Conservation (phyloP, 2,797 vertebrate species). For the Sebastolobus alascanus region DNA sequence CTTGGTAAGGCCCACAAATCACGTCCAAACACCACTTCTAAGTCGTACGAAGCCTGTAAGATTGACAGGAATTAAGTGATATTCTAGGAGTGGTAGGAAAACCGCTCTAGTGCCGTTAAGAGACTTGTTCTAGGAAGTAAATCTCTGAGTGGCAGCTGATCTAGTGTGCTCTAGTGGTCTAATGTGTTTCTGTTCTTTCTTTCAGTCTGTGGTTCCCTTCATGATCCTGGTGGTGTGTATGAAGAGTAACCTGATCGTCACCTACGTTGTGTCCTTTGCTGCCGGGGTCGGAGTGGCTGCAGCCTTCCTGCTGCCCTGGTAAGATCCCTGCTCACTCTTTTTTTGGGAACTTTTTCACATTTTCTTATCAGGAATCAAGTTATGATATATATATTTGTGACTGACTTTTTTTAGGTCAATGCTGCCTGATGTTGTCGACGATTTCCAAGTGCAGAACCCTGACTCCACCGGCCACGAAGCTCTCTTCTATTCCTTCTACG, state of each 20-base stretch:
- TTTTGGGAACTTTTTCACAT: rapidly evolving
- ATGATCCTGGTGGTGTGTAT: slow-evolving; percentile 89
- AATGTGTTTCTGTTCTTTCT: slow-evolving; percentile 15
- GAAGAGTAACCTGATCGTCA: slow-evolving; percentile 89
- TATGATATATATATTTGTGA: not conserved
- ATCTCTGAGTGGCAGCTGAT: not conserved
- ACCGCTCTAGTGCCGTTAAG: not conserved
- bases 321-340: slow-evolving; percentile 46
- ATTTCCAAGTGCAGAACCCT: slow-evolving; percentile 94
- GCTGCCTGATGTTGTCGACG: slow-evolving; percentile 95
- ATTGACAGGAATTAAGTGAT: slow-evolving; percentile 8
- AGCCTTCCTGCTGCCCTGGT: slow-evolving; percentile 97
- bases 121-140: not conserved
- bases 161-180: not conserved
- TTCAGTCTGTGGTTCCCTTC: slow-evolving; percentile 94
- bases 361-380: not conserved
- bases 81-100: not conserved
- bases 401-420: slow-evolving; percentile 89
- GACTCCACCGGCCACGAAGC: slow-evolving; percentile 91
- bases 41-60: not conserved
- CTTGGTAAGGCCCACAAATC: slow-evolving; percentile 85
- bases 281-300: slow-evolving; percentile 93
- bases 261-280: slow-evolving; percentile 91
- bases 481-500: slow-evolving; percentile 98
- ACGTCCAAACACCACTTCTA: slow-evolving; percentile 1